These are phyloP conservation scores for Acanthosepion lycidas DNA, from an alignment of 2,888 invertebrate genomes.

Conservation along the genomic window DNA sequence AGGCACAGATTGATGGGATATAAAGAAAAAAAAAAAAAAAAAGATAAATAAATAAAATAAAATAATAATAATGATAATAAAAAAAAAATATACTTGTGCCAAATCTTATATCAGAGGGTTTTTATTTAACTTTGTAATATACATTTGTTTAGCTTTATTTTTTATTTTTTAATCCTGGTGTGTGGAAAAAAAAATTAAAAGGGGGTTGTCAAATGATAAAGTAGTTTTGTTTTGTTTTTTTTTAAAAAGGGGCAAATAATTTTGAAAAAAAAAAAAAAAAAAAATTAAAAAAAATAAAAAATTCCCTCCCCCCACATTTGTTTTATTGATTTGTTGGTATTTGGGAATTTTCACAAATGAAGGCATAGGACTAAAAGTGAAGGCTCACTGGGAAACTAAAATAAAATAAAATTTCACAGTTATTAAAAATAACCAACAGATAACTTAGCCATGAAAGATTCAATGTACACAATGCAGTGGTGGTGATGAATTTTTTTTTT, in stretches of 20 bases:
- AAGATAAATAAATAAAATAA: not conserved
- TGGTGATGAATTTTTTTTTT: not conserved
- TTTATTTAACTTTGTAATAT: constrained; percentile 33
- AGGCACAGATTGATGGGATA: constrained; percentile 21
- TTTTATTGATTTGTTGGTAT: not conserved
- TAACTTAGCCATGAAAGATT: constrained; percentile 10
- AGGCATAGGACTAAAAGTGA: not conserved
- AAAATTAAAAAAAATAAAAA: not conserved
- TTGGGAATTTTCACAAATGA: constrained; percentile 3
- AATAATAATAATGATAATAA: not conserved
- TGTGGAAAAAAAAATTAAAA: not conserved
- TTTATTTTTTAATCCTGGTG: not conserved
- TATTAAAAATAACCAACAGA: not conserved
- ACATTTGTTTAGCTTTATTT: not conserved
- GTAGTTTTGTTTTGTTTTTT: not conserved
- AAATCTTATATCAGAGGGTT: constrained; percentile 33
- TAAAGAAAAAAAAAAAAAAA: not conserved
- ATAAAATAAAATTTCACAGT: constrained; percentile 18
- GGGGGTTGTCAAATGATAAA: not conserved
- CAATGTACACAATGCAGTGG: not conserved
- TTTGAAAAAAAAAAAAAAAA: no score
- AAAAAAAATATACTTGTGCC: not conserved
- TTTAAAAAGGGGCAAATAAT: not conserved
- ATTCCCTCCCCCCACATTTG: not conserved
- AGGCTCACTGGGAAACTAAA: not conserved